Conservation (phyloP, 2,797 vertebrate species). For the Chrosomus eos region DNA sequence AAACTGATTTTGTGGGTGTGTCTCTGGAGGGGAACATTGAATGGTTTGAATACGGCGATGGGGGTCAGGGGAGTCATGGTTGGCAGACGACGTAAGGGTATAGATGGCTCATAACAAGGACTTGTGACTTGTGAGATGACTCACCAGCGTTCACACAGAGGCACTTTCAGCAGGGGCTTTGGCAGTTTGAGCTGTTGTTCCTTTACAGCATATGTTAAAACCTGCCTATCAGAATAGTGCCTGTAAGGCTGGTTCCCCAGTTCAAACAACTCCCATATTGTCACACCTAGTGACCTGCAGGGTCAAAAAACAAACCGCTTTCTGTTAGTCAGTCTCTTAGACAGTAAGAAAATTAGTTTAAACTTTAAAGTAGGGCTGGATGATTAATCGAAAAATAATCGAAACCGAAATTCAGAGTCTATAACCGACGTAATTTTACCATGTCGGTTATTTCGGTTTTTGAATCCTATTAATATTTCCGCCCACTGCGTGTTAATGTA, state of each 20-base stretch:
- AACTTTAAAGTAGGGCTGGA: too few relatives aligned
- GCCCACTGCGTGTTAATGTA: too few relatives aligned
- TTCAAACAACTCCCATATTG: slow-evolving; percentile 96
- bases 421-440: too few relatives aligned
- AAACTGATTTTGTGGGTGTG: slow-evolving; percentile 43
- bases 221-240: slow-evolving; percentile 93
- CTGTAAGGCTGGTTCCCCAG: slow-evolving; percentile 92
- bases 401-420: too few relatives aligned
- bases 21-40: slow-evolving; percentile 42
- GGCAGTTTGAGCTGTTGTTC: slow-evolving; percentile 97
- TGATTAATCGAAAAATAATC: too few relatives aligned
- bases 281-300: slow-evolving; percentile 92
- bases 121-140: slow-evolving; percentile 60
- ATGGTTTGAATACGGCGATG: slow-evolving; percentile 41
- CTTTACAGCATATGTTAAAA: slow-evolving; percentile 92
- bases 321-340: not conserved
- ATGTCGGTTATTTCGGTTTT: too few relatives aligned
- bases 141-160: slow-evolving; percentile 94
- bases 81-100: not conserved
- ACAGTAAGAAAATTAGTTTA: not conserved
- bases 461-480: too few relatives aligned
- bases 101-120: slow-evolving; percentile 23
- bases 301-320: not conserved
- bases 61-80: slow-evolving; percentile 13
- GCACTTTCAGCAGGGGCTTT: slow-evolving; percentile 88